Percentiles rank a stretch among this genome's conserved stretches.
Evolutionary conservation across 37 sponge, comb jelly and placozoan species (phyloP).

Genomic region (Crambe crambe): DNA sequence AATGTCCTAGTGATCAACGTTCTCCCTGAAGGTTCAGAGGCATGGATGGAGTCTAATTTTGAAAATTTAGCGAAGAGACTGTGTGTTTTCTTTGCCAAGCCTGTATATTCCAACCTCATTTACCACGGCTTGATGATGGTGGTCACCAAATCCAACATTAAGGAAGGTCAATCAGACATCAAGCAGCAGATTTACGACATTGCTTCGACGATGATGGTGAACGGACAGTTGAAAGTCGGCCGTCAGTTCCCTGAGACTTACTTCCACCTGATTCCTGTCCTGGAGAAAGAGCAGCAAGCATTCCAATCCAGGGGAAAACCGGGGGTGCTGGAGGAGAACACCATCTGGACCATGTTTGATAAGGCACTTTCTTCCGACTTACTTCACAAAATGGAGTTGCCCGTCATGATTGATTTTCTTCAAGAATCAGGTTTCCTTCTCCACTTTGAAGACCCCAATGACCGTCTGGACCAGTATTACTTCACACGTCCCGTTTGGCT

Average conservation of each 20-base stretch:
- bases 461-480: slow-evolving; percentile 65
- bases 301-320: slow-evolving; percentile 16
- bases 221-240: slow-evolving; percentile 25
- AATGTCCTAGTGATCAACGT: slow-evolving; percentile 65
- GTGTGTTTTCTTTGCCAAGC: slow-evolving; percentile 21
- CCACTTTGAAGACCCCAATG: slow-evolving; percentile 75
- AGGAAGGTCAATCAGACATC: slow-evolving; percentile 47
- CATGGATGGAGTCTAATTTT: slow-evolving; percentile 22
- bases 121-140: slow-evolving; percentile 54
- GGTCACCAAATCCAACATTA: slow-evolving; percentile 11
- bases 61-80: slow-evolving; percentile 26
- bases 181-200: slow-evolving; percentile 66
- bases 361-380: slow-evolving; percentile 40
- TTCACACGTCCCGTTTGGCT: slow-evolving; percentile 73
- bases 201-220: slow-evolving; percentile 49
- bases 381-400: slow-evolving; percentile 67
- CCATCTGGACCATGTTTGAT: slow-evolving; percentile 62
- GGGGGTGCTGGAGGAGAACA: slow-evolving; percentile 50
- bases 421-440: slow-evolving; percentile 58
- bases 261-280: slow-evolving; percentile 50
- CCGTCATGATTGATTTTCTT: slow-evolving; percentile 67
- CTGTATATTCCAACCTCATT: slow-evolving; percentile 25
- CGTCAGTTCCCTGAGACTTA: slow-evolving; percentile 67
- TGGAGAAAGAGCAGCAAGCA: slow-evolving; percentile 40
- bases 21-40: slow-evolving; percentile 40